Evolutionary conservation across 2,888 invertebrate genomes (phyloP), one percentile per base, ranked within the genome.

Genomic region (Encarsia formosa): DNA sequence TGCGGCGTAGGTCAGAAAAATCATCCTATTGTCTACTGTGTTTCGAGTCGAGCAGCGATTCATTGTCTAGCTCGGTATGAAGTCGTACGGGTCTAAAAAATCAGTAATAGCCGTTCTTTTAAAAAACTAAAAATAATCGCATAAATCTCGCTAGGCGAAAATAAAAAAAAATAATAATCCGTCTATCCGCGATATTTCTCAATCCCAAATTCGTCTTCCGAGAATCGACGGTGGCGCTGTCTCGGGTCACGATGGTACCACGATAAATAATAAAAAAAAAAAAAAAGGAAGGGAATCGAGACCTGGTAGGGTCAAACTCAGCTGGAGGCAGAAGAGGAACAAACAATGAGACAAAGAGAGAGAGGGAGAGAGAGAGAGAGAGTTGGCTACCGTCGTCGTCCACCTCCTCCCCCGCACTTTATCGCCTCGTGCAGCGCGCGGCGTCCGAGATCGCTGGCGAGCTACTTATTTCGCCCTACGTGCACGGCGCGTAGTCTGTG

Each of bases 301-400:
- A 11, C 11, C 5, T 26, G 11, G 26, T 8, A 26, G 26, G 11
- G 26, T 11, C n/a, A n/a, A n/a, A n/a, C n/a, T 19, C 13, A 15
- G 35, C 23, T 24, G 15, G 37, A 20, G n/a, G 40, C 43, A 49
- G 39, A 44, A 44, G 23, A 29, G 34, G 42, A 15, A 55, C 51
- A 55, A 55, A 55, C 51, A 55, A 51, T 55, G 54, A 55, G 48
- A 55, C 54, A 51, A 55, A 52, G 55, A 49, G 49, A 46, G n/a
- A 20, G 29, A 26, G 45, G n/a, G 19, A 23, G 22, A 31, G 40
- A 42, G 22, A 38, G 40, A 29, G 41, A 34, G 44, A 37, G 32
- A 26, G 16, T 11, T 23, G 22, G 31, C 13, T n/a, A 5, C n/a
- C 22, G 13, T 6, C 19, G 39, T n/a, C 9, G 39, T 23, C 22